Base-by-base conservation (phyloP, 2,888 invertebrate genomes). In the Chrysotoxum bicinctum region DNA sequence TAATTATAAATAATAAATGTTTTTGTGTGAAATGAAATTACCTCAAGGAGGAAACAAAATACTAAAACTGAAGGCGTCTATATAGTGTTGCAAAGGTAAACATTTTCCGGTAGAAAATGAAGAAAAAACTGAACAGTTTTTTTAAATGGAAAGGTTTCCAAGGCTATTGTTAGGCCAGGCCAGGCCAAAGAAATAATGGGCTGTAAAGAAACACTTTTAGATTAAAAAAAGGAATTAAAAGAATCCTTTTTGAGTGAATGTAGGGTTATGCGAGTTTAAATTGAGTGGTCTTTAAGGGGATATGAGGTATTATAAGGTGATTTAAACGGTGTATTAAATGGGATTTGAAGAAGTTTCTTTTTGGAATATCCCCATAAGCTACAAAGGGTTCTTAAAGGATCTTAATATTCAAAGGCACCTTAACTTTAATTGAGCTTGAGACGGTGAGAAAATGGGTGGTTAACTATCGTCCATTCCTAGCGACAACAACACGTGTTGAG, bases 1-100 rank as follows among this genome's bases (percentile, higher is more conserved):
- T 60, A 76, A 77, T 77, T 82, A 78, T 64, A 78, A 70, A 50
- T 73, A 69, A 73, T 52, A 72, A 37, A 68, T 64, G 64, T 30
- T 64, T 43, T 62, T 62, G 54, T 58, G 23, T 68, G 66, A 37
- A 60, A 60, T 35, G 32, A 64, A 62, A 43, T 16, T 72, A 73
- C 54, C 62, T 78, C 82, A 83, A 83, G 77, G 72, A 35, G 56
- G 8, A 30, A 30, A 60, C 21, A 10, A 21, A 9, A 35, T n/a
- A 40, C n/a, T 60, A 1, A 10, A 37, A 26, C 14, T 3, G 45
- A 2, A 26, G 62, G 35, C 35, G 35, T 21, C 4, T 26, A 14
- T 26, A 23, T 16, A 66, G 48, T 66, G 66, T 50, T 66, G 66
- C 48, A 66, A 14, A n/a, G 50, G 50, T 66, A 50, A 50, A 50